Evolutionary conservation across 2,113 vertebrate genomes (phyloP).

Genomic region (Muntiacus reevesi): DNA sequence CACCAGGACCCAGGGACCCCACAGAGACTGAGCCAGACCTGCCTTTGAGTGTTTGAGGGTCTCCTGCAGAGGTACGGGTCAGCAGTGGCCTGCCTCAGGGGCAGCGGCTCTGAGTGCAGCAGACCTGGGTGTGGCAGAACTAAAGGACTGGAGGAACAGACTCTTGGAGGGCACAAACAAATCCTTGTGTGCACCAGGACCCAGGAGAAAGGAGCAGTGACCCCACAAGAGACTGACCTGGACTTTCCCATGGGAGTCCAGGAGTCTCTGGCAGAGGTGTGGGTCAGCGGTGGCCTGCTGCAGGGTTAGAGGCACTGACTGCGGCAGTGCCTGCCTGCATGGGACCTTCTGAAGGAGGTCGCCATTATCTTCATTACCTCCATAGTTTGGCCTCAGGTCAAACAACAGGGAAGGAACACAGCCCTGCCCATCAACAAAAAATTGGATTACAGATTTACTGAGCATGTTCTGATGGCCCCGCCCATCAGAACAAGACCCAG

Average conservation of each 20-base stretch:
- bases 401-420: not conserved
- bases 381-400: not conserved
- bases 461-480: not conserved
- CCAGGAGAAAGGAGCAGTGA: not conserved
- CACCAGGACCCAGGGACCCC: not conserved
- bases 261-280: accelerated
- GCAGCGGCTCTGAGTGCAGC: not conserved
- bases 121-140: not conserved
- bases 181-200: not conserved
- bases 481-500: not conserved
- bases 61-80: accelerated
- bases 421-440: not conserved
- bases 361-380: accelerated
- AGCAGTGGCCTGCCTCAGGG: not conserved
- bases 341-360: not conserved
- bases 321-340: accelerated
- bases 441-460: not conserved
- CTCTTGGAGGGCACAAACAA: not conserved
- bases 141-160: not conserved
- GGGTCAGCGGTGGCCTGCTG: accelerated
- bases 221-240: not conserved
- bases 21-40: not conserved
- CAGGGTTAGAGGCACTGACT: accelerated
- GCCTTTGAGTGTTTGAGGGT: not conserved
- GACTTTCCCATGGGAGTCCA: not conserved